Conservation (phyloP, 2,888 invertebrate species). For the Chironomus riparius region DNA sequence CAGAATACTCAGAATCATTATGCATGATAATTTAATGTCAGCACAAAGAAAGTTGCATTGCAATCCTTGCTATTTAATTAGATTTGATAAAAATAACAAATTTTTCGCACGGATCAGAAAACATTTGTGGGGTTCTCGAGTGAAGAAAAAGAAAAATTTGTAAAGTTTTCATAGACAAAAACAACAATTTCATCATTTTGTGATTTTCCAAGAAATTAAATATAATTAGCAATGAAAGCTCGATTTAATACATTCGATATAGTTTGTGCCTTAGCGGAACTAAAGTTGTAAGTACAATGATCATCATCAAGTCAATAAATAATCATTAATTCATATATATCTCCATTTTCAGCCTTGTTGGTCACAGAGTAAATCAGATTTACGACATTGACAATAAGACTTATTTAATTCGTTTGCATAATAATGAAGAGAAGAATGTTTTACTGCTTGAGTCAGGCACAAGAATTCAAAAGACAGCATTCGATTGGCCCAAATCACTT, state of each 20-base stretch:
- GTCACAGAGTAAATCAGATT: slow-evolving; percentile 91
- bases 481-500: slow-evolving; percentile 97
- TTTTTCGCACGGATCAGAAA: not conserved
- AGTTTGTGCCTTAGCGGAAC: slow-evolving; percentile 75
- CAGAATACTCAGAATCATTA: no score
- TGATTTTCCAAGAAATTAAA: not conserved
- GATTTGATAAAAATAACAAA: no score
- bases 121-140: no score
- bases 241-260: slow-evolving; percentile 91
- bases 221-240: slow-evolving; percentile 65
- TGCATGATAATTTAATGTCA: no score
- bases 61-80: no score
- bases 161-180: not conserved
- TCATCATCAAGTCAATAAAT: slow-evolving; percentile 26
- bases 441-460: slow-evolving; percentile 90
- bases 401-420: slow-evolving; percentile 79
- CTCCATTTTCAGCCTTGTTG: slow-evolving; percentile 56
- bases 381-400: slow-evolving; percentile 97
- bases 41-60: no score
- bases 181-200: not conserved
- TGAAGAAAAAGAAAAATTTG: not conserved
- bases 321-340: not conserved
- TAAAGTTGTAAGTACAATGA: slow-evolving; percentile 60
- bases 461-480: slow-evolving; percentile 77
- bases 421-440: slow-evolving; percentile 78